Evolutionary conservation across 2,888 invertebrate species (phyloP).

Genomic region (Platynereis dumerilii): DNA sequence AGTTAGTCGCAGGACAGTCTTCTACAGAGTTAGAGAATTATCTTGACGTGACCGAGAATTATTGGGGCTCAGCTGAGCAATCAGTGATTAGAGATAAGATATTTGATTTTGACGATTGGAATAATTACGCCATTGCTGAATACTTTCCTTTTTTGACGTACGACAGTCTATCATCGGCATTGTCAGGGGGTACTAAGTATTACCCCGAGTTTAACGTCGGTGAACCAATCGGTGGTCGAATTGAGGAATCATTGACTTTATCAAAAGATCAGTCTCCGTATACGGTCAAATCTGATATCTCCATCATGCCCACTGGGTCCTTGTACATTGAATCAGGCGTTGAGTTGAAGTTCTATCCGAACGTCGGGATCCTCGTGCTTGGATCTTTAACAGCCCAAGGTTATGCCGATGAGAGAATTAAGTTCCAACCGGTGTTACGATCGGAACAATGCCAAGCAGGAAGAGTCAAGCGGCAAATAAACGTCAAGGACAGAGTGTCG

Average conservation of each 20-base stretch:
- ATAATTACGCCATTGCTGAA: conserved; percentile 91
- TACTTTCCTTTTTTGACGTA: conserved; percentile 87
- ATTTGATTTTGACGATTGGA: conserved; percentile 99
- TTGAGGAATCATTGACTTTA: conserved; percentile 67
- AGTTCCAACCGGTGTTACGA: conserved; percentile 26
- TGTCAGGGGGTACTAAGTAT: conserved; percentile 43
- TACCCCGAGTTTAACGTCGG: conserved; percentile 44
- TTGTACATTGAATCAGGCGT: conserved; percentile 88
- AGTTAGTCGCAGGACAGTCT: conserved; percentile 83
- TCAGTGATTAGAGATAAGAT: conserved; percentile 80
- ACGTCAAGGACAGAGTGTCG: not conserved
- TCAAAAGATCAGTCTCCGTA: conserved; percentile 47
- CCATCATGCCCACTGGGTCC: conserved; percentile 92
- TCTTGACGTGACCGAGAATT: conserved; percentile 90
- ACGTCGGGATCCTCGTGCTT: conserved; percentile 92
- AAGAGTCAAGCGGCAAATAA: not conserved
- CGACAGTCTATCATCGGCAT: conserved; percentile 41
- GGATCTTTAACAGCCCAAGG: conserved; percentile 89
- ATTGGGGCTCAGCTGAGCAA: conserved; percentile 89
- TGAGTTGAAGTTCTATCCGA: conserved; percentile 90
- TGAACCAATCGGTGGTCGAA: conserved; percentile 65
- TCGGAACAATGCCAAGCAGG: not conserved
- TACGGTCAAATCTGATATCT: conserved; percentile 82
- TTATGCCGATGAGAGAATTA: conserved; percentile 25
- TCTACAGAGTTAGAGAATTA: conserved; percentile 87